Evolutionary conservation across 2,888 invertebrate species (phyloP).

Genomic region (Eupithecia exiguata): DNA sequence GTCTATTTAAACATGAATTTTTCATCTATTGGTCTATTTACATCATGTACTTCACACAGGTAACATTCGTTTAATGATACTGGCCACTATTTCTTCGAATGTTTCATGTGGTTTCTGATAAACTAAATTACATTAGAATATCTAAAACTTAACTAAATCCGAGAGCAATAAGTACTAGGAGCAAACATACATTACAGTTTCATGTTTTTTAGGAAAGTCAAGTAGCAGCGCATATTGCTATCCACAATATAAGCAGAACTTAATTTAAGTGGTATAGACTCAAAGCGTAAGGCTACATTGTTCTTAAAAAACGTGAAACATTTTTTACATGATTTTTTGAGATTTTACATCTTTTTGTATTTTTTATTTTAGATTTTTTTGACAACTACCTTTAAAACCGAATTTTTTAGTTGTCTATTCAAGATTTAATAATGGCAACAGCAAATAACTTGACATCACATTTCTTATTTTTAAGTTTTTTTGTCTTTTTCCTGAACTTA

Average conservation of each 20-base stretch:
- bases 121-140: slow-evolving; percentile 34
- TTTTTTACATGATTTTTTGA: slow-evolving; percentile 59
- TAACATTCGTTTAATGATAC: slow-evolving; percentile 29
- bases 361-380: slow-evolving; percentile 70
- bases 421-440: slow-evolving; percentile 26
- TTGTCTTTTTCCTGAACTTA: slow-evolving; percentile 71
- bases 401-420: slow-evolving; percentile 33
- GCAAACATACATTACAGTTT: slow-evolving; percentile 48
- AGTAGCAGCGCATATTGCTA: slow-evolving; percentile 35
- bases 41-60: slow-evolving; percentile 20
- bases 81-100: slow-evolving; percentile 31
- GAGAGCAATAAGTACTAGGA: slow-evolving; percentile 55
- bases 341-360: slow-evolving; percentile 70
- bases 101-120: slow-evolving; percentile 24
- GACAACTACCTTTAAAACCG: slow-evolving; percentile 42
- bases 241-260: slow-evolving; percentile 43
- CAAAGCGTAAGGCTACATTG: slow-evolving; percentile 33
- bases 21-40: neutral
- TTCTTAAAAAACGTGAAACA: slow-evolving; percentile 43
- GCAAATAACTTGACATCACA: slow-evolving; percentile 41
- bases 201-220: slow-evolving; percentile 49
- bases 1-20: neutral
- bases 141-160: slow-evolving; percentile 49
- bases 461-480: slow-evolving; percentile 52
- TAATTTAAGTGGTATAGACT: slow-evolving; percentile 40